phyloP scores from a whole-genome alignment of 2,113 vertebrate species.

The Rhinolophus ferrumequinum region DNA sequence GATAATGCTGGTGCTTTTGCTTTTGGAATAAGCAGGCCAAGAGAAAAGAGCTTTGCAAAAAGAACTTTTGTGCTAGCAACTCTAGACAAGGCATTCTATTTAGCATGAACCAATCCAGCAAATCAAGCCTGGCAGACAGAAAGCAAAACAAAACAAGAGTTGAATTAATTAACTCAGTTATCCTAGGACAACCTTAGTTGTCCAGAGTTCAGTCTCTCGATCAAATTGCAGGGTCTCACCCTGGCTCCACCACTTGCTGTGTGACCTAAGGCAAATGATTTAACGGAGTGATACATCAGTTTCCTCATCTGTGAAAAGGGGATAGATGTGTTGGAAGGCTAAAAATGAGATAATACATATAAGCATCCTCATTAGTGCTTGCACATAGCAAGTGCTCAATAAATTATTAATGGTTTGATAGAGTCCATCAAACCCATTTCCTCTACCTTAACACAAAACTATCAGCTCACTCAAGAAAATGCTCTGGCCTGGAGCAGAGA shows the following conservation, averaged over 20 bases:
- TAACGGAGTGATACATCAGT: neutral
- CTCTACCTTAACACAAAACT: neutral
- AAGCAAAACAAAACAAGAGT: conserved; percentile 70
- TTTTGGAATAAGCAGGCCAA: conserved; percentile 52
- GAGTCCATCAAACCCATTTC: neutral
- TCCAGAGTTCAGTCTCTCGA: neutral
- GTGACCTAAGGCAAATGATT: neutral
- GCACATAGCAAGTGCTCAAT: neutral
- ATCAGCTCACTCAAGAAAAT: neutral
- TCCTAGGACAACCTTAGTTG: conserved; percentile 7
- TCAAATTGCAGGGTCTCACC: neutral
- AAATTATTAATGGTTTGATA: neutral
- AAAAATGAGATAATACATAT: neutral
- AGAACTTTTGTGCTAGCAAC: conserved; percentile 60
- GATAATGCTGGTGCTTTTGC: conserved; percentile 50
- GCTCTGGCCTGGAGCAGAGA: neutral
- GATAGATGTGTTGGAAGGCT: neutral
- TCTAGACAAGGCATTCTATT: conserved; percentile 65
- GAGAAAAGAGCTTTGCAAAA: conserved; percentile 59
- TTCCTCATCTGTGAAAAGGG: neutral
- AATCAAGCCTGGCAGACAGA: conserved; percentile 61
- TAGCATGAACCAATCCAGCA: neutral
- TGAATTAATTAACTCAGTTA: conserved; percentile 64
- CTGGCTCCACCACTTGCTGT: neutral
- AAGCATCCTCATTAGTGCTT: neutral